Conservation (phyloP, 2,797 vertebrate species). For the Manis javanica region DNA sequence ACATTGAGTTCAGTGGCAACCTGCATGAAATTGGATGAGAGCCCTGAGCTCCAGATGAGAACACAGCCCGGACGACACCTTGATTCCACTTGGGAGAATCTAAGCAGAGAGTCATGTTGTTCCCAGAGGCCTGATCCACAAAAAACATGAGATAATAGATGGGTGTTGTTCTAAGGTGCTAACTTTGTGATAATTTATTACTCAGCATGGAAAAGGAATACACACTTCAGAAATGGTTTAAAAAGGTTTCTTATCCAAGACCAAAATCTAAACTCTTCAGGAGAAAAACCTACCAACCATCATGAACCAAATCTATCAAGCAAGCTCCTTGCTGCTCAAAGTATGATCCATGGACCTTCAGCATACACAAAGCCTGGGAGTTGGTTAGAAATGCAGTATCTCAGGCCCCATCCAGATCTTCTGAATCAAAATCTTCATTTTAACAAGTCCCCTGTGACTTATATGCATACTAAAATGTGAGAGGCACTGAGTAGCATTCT, state of each 20-base stretch:
- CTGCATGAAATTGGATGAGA: background rate
- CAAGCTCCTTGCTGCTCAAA: background rate
- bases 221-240: background rate
- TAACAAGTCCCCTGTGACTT: background rate
- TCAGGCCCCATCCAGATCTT: background rate
- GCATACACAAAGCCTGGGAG: background rate
- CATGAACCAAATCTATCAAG: background rate
- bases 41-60: background rate
- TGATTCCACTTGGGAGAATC: background rate
- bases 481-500: background rate
- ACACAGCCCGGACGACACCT: background rate
- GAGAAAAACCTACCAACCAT: background rate
- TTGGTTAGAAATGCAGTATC: background rate
- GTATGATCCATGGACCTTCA: too few relatives aligned
- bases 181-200: conserved; percentile 25
- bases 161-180: background rate
- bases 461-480: background rate
- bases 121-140: background rate
- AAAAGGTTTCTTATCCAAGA: background rate
- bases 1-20: background rate
- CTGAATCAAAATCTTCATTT: conserved; percentile 4
- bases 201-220: background rate
- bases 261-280: background rate
- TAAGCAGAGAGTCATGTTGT: background rate
- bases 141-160: background rate